Percentiles rank a stretch among this genome's conserved stretches.
Conservation (phyloP, 2,797 vertebrate genomes). For the Sebastes vulpes region DNA sequence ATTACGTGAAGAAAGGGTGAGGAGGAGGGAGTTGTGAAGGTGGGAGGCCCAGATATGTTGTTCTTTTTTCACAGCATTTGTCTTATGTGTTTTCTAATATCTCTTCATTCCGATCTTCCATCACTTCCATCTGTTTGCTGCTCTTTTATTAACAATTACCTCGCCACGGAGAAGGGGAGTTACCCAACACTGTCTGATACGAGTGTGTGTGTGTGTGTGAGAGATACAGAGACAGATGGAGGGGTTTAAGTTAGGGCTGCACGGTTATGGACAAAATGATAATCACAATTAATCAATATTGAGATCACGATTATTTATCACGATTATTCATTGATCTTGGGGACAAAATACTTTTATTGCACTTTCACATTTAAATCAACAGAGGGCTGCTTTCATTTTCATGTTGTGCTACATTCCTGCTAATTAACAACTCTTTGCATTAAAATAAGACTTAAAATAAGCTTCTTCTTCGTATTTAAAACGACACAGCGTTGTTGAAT, state of each 20-base stretch:
- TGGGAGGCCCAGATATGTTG: conserved; percentile 56
- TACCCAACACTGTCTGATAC: background rate
- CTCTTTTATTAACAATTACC: conserved; percentile 9
- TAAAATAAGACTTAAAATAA: too few relatives aligned
- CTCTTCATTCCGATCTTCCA: background rate
- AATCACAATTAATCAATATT: too few relatives aligned
- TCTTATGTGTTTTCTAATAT: background rate
- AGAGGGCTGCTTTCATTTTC: too few relatives aligned
- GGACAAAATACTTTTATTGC: too few relatives aligned
- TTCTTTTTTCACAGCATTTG: conserved; percentile 30
- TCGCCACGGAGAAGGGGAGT: background rate
- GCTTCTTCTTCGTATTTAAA: too few relatives aligned
- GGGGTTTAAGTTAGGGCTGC: background rate
- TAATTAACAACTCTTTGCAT: too few relatives aligned
- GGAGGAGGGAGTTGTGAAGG: conserved; percentile 50
- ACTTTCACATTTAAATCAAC: too few relatives aligned
- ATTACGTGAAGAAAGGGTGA: conserved; percentile 81
- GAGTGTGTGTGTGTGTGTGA: background rate
- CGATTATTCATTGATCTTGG: too few relatives aligned
- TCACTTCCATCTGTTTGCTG: conserved; percentile 15
- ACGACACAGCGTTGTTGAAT: too few relatives aligned
- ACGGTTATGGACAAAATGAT: too few relatives aligned
- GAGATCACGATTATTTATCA: too few relatives aligned
- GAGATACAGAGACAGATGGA: conserved; percentile 14
- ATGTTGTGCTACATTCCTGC: too few relatives aligned